phyloP scores from a whole-genome alignment of 2,113 vertebrate genomes.

The Periophthalmus modestus region DNA sequence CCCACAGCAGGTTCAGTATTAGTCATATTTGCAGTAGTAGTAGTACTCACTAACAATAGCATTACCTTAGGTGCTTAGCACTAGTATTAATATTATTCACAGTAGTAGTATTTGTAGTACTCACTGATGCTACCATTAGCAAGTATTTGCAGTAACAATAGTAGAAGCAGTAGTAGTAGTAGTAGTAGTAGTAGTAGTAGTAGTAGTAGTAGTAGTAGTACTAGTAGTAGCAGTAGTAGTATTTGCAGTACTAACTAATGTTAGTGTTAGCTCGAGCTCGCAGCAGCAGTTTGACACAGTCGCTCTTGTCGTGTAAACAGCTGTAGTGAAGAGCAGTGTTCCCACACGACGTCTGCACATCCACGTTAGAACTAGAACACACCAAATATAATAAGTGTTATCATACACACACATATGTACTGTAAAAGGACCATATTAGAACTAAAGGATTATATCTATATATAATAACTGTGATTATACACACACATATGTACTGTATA shows the following conservation, averaged over 20 bases:
- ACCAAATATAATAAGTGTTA: too few species aligned
- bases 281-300: constrained; percentile 70
- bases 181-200: too few species aligned
- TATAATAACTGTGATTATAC: too few species aligned
- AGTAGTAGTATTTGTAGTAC: not conserved
- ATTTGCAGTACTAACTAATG: constrained; percentile 44
- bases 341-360: constrained; percentile 52
- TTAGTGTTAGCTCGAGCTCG: constrained; percentile 59
- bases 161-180: not conserved
- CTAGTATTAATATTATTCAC: too few species aligned
- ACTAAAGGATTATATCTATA: too few species aligned
- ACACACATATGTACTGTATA: too few species aligned
- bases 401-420: too few species aligned
- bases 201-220: not conserved
- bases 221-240: too few species aligned
- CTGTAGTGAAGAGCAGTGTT: constrained; percentile 70
- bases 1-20: not conserved
- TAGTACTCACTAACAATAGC: not conserved
- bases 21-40: not conserved
- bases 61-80: not conserved
- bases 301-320: constrained; percentile 67
- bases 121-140: not conserved
- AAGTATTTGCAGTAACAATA: not conserved
- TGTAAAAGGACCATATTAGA: too few species aligned
- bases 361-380: constrained; percentile 48